These are phyloP conservation scores for Tokudaia muenninki DNA, from an alignment of 2,797 vertebrate genomes.

Conservation along the genomic window DNA sequence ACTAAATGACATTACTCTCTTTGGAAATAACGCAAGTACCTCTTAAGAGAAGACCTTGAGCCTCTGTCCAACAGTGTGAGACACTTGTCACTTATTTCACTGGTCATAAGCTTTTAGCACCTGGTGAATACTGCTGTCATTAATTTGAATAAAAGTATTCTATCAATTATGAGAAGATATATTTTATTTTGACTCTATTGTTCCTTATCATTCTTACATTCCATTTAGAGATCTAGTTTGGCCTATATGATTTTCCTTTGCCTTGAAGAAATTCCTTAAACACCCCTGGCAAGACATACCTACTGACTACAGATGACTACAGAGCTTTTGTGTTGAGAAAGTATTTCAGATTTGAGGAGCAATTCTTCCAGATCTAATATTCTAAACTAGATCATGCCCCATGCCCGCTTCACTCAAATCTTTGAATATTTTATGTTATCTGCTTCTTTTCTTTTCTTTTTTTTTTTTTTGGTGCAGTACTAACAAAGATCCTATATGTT, in stretches of 20 bases:
- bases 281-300: not conserved
- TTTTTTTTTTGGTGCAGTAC: not conserved
- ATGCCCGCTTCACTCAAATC: not conserved
- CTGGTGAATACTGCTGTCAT: not conserved
- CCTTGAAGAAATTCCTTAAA: not conserved
- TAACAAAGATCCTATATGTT: not conserved
- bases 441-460: not conserved
- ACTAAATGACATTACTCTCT: not conserved
- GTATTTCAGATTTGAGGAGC: not conserved
- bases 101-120: not conserved
- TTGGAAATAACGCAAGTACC: not conserved
- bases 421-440: not conserved
- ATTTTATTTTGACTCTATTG: not conserved
- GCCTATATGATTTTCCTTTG: not conserved
- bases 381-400: not conserved
- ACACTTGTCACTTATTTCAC: not conserved
- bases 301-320: not conserved
- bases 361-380: not conserved
- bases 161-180: not conserved
- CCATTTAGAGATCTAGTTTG: not conserved
- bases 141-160: not conserved
- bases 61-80: not conserved
- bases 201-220: not conserved
- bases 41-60: not conserved
- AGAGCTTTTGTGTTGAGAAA: not conserved